Base-by-base conservation (phyloP, 2,888 invertebrate genomes). In the Phalera bucephala region DNA sequence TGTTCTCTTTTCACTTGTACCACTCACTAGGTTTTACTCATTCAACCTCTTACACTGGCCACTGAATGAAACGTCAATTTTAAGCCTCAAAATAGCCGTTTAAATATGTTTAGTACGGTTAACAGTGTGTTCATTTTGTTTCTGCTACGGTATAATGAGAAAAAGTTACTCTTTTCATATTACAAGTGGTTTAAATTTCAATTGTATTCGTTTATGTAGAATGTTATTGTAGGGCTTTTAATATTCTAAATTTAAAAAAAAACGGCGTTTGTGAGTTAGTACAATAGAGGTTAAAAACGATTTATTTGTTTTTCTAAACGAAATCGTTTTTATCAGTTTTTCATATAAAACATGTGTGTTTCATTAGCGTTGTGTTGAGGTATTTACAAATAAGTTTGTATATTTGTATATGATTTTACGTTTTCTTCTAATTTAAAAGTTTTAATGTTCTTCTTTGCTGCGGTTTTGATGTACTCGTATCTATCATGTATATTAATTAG, bases 11-110 rank as follows among this genome's bases (percentile, higher is more conserved):
- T 67, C 1, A 44, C 60, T 70, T 79, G 48, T 12, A 62, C 80
- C 76, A 69, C 7, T 43, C 52, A 11, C 44, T 33, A 61, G 58
- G 58, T 78, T 80, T 77, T 75, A 80, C 71, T 81, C 82, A 85
- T 85, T 86, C 80, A 80, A 72, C 75, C 83, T 76, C 80, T 82
- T 77, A 74, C 71, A 67, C 71, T 79, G 80, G 76, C 71, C 74
- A 80, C 69, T 76, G 80, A 85, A 82, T 84, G 72, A 81, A 84
- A 81, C 74, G 77, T 80, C 79, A 75, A 71, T 75, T 80, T 72
- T 59, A 69, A 75, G 73, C 68, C 65, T 64, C 69, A 57, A 74
- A 84, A 80, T 80, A 69, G 77, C 71, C 71, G 68, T 76, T 76
- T 62, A 64, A 75, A 73, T 80, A 72, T 58, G 66, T 72, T 64